A percentile compares a stretch with the other conserved stretches of the same genome.
Conservation (phyloP, 2,888 invertebrate species). For the Agrilus mali region DNA sequence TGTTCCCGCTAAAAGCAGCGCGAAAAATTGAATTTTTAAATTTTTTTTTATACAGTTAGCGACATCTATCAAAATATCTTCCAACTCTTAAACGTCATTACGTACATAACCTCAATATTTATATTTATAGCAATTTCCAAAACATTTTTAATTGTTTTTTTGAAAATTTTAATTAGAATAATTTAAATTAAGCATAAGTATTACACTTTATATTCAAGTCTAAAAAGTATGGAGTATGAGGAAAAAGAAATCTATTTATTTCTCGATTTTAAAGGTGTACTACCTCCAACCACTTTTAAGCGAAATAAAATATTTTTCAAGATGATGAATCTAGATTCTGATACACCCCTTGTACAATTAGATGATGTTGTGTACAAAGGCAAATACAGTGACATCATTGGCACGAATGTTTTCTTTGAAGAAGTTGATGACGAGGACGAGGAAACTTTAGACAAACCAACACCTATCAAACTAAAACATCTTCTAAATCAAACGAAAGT, state of each 20-base stretch:
- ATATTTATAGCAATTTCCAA: no score
- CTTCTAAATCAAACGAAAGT: slow-evolving; percentile 51
- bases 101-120: no score
- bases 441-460: slow-evolving; percentile 29
- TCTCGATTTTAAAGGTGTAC: slow-evolving; percentile 26
- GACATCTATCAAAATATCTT: no score
- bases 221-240: slow-evolving; percentile 1
- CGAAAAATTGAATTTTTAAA: no score
- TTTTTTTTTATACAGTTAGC: no score
- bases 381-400: slow-evolving; percentile 52
- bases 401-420: slow-evolving; percentile 64
- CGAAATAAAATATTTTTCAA: slow-evolving; percentile 25
- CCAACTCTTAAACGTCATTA: no score
- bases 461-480: slow-evolving; percentile 46
- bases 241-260: slow-evolving; percentile 19
- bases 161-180: no score
- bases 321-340: slow-evolving; percentile 24
- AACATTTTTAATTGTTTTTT: no score
- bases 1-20: no score
- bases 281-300: slow-evolving; percentile 21
- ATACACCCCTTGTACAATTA: slow-evolving; percentile 27
- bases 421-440: slow-evolving; percentile 38
- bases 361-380: slow-evolving; percentile 39
- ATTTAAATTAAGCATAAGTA: no score
- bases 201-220: no score